Evolutionary conservation across 2,888 invertebrate genomes (phyloP).

Genomic region (Hydropsyche betteni): DNA sequence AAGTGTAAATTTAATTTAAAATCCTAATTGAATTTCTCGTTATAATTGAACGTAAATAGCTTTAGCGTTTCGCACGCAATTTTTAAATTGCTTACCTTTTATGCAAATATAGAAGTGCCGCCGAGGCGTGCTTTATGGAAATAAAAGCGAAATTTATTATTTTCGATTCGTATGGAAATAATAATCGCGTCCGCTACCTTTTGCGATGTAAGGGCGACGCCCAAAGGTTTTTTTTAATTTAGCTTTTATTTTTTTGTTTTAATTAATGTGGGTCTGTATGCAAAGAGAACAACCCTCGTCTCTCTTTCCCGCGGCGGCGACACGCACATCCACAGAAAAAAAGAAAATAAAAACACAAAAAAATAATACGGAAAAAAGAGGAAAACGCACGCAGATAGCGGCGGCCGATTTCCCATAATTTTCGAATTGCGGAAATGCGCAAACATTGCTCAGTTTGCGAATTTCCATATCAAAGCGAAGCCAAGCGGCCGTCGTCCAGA

Average conservation of each 20-base stretch:
- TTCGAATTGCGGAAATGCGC: slow-evolving; percentile 34
- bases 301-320: neutral
- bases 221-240: slow-evolving; percentile 30
- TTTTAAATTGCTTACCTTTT: slow-evolving; percentile 35
- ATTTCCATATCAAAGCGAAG: slow-evolving; percentile 49
- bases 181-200: slow-evolving; percentile 23
- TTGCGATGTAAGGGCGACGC: slow-evolving; percentile 26
- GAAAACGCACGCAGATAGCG: slow-evolving; percentile 28
- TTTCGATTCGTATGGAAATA: slow-evolving; percentile 40
- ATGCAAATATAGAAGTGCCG: slow-evolving; percentile 39
- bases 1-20: neutral
- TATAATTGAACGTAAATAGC: slow-evolving; percentile 30
- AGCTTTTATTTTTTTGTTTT: slow-evolving; percentile 2
- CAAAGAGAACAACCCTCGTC: slow-evolving; percentile 12
- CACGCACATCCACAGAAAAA: too few species aligned
- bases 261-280: slow-evolving; percentile 36
- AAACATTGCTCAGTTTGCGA: slow-evolving; percentile 44
- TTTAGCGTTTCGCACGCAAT: slow-evolving; percentile 23
- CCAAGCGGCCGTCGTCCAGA: slow-evolving; percentile 38
- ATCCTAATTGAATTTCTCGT: slow-evolving; percentile 1
- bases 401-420: slow-evolving; percentile 44
- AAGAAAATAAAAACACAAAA: neutral
- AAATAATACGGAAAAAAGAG: neutral
- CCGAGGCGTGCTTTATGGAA: slow-evolving; percentile 30
- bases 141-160: slow-evolving; percentile 35